These are phyloP conservation scores for Teinopalpus imperialis DNA, from an alignment of 2,888 invertebrate species.

Conservation along the genomic window DNA sequence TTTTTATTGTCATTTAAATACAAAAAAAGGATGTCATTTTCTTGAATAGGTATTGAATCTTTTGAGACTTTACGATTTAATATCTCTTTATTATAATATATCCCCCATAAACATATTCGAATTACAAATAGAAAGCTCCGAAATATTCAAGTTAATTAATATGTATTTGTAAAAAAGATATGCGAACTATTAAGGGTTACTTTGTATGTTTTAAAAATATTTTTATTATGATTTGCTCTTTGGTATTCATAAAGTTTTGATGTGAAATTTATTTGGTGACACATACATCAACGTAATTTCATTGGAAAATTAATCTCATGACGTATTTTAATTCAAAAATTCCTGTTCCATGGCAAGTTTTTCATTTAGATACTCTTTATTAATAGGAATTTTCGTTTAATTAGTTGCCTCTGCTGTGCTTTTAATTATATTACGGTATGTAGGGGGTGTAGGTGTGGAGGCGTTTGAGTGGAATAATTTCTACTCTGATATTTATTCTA, in stretches of 20 bases:
- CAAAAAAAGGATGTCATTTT: too few relatives aligned
- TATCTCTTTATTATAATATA: too few relatives aligned
- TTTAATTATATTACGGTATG: conserved; percentile 25
- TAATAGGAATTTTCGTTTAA: conserved; percentile 27
- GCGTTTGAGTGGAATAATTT: conserved; percentile 25
- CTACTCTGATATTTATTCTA: conserved; percentile 18
- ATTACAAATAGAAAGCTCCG: too few relatives aligned
- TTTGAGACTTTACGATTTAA: too few relatives aligned
- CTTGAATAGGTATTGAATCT: too few relatives aligned
- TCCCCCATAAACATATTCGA: too few relatives aligned
- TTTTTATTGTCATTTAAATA: too few relatives aligned
- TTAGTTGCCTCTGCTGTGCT: conserved; percentile 24
- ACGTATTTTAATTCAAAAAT: conserved; percentile 26
- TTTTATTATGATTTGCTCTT: too few relatives aligned
- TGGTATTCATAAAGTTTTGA: conserved; percentile 7
- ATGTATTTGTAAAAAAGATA: too few relatives aligned
- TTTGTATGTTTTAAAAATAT: too few relatives aligned
- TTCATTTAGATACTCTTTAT: conserved; percentile 26
- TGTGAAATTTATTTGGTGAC: conserved; percentile 13
- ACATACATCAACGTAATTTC: conserved; percentile 16
- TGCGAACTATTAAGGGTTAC: too few relatives aligned
- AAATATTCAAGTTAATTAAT: too few relatives aligned
- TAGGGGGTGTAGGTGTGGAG: conserved; percentile 22
- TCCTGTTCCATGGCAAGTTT: conserved; percentile 23
- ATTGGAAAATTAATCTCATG: conserved; percentile 21